These are phyloP conservation scores for Carassius auratus DNA, from an alignment of 2,113 vertebrate species.

Conservation along the genomic window DNA sequence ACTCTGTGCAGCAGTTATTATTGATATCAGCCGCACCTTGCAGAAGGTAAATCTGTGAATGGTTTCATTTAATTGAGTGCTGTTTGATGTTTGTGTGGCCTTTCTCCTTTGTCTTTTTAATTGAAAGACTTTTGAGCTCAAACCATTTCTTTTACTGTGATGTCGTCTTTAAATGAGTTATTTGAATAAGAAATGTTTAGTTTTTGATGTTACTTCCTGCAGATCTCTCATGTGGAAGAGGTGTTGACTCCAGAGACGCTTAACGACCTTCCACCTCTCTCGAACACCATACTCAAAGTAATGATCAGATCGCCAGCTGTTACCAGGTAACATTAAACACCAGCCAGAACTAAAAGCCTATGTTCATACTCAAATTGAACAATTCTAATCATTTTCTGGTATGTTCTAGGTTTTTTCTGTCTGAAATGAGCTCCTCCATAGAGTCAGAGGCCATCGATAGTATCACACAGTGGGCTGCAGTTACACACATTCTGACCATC, in stretches of 20 bases:
- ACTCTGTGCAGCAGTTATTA: constrained; percentile 81
- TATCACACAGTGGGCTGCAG: constrained; percentile 79
- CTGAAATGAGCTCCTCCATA: constrained; percentile 77
- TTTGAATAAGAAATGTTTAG: neutral
- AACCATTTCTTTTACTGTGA: neutral
- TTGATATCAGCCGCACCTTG: constrained; percentile 81
- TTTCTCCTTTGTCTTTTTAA: neutral
- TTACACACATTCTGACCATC: constrained; percentile 73
- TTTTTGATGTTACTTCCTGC: neutral
- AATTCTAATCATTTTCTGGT: constrained; percentile 20
- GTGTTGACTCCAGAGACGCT: constrained; percentile 72
- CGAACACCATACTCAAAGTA: constrained; percentile 77
- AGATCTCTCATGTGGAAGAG: constrained; percentile 75
- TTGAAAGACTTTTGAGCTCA: neutral
- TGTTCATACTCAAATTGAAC: neutral
- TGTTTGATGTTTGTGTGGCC: neutral
- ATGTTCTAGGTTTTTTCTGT: constrained; percentile 82
- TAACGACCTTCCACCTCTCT: constrained; percentile 86
- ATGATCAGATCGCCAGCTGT: constrained; percentile 77
- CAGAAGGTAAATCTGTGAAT: constrained; percentile 79
- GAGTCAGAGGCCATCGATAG: constrained; percentile 81
- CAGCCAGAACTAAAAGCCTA: neutral
- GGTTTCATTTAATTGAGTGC: neutral
- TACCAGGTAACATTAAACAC: constrained; percentile 77
- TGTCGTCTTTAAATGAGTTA: neutral